Percentiles rank a stretch among this genome's conserved stretches.
These are phyloP conservation scores for Rotaria macrura DNA, from an alignment of 2,888 invertebrate genomes.

Conservation along the genomic window DNA sequence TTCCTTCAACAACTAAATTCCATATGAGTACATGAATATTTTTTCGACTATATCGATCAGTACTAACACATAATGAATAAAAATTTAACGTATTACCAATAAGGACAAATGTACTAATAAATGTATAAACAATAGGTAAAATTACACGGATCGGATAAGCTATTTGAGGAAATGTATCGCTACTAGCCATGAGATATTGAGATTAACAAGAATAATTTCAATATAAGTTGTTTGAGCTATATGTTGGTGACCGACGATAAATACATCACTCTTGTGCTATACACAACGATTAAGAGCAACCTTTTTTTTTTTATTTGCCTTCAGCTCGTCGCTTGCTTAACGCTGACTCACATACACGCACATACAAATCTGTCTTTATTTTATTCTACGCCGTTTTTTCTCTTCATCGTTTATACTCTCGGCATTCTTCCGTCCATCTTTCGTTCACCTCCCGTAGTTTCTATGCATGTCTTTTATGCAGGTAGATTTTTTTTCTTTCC, in stretches of 20 bases:
- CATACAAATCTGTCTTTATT: background rate
- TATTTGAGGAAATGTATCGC: background rate
- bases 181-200: background rate
- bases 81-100: background rate
- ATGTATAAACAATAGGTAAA: background rate
- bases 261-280: background rate
- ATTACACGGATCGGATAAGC: background rate
- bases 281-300: background rate
- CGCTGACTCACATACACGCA: background rate
- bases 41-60: constrained; percentile 30
- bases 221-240: background rate
- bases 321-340: background rate
- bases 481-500: too few relatives aligned
- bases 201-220: too few relatives aligned
- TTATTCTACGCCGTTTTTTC: background rate
- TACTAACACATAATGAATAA: constrained; percentile 21
- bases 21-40: constrained; percentile 25
- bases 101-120: background rate
- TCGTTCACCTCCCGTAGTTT: too few relatives aligned
- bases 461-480: too few relatives aligned
- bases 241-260: background rate
- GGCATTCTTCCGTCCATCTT: too few relatives aligned
- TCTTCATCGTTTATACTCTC: too few relatives aligned
- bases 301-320: background rate
- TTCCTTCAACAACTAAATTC: constrained; percentile 16